Base-by-base conservation (phyloP, 1,140 invertebrate genomes). In the Pemphigus obesinymphae region DNA sequence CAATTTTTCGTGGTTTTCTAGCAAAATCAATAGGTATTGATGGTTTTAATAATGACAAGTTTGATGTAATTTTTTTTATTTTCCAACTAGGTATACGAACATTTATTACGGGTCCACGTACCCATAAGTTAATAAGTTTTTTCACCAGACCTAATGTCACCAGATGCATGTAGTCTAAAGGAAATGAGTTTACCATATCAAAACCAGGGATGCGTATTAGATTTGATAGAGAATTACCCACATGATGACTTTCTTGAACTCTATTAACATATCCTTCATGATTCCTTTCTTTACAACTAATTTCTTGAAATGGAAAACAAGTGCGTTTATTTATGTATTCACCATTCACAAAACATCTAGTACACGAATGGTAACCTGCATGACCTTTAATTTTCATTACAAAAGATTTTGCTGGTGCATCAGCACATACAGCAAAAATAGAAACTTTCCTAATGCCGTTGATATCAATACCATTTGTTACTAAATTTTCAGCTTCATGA, bases 1-100 rank as follows among this genome's bases (percentile, higher is more conserved):
- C 45, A 2, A 89, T 82, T 31, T 75, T 50, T 81, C 87, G 83
- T 11, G 87, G 86, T 82, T 88, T 87, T 82, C 88, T 82, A 66
- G 76, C 68, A 86, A 88, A 89, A 83, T 89, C 87, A 50, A 20
- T 31, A 43, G 88, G 86, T 48, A 86, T 85, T 68, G 17, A 76
- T 8, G 15, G 75, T 31, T 29, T 78, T 10, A 53, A 82, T 78
- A 45, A 45, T 15, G 45, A 13, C 31, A 86, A 76, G n/a, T 26
- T 17, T 29, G 29, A 31, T 20, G 82, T 83, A 26, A 85, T 83
- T 31, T 82, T 31, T 31, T 66, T 23, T 31, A 82, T 72, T 26
- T 43, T 15, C 23, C 45, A 48, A 48, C 11, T 31, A 37, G 82
- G 50, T 37, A 82, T 45, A 58, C 81, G 66, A 7, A 70, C n/a